Evolutionary conservation across 2,888 invertebrate species (phyloP), one percentile per base, ranked within the genome.

Genomic region (Pimpla rufipes): DNA sequence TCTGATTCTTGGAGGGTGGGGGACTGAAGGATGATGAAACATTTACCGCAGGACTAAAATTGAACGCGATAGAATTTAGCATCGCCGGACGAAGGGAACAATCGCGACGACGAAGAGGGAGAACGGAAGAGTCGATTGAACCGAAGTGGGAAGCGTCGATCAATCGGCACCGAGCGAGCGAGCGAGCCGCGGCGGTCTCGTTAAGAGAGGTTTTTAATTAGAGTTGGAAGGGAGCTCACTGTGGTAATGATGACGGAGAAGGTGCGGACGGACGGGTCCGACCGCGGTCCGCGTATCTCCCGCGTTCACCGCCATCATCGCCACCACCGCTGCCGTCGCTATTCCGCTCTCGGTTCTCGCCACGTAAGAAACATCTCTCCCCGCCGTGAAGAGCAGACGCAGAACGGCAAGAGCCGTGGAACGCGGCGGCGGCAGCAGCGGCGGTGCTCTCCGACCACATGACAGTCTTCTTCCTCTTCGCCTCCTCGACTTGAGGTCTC

Each of bases 401-500:
- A 18, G 37, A 62, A 57, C 21, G 40, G 23, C 23, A 40, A 55
- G 57, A 23, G 40, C 35, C 37, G 8, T 57, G 57, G 18, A 45
- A 57, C 37, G 13, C 29, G 35, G 40, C 29, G 23, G 55, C 66
- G 45, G 13, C 29, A 18, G 40, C 29, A n/a, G 55, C 66, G 45
- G 16, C 76, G 67, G 11, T 71, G 62, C 59, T 67, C 75, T 70
- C 70, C 85, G 83, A 76, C 81, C 83, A 84, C 86, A 85, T 86
- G 85, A 85, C 85, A 81, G 85, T 85, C 84, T 85, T 86, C 86
- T 79, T 59, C 84, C 85, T 86, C 86, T 79, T 59, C 29, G 2
- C 29, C 29, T 29, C 29, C 71, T 42, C 73, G 81, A 68, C 77
- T 79, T 80, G 83, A 76, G 80, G 74, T 83, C 83, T 84, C 81